Evolutionary conservation across 2,888 invertebrate species (phyloP).

Genomic region (Auanema freiburgensis): DNA sequence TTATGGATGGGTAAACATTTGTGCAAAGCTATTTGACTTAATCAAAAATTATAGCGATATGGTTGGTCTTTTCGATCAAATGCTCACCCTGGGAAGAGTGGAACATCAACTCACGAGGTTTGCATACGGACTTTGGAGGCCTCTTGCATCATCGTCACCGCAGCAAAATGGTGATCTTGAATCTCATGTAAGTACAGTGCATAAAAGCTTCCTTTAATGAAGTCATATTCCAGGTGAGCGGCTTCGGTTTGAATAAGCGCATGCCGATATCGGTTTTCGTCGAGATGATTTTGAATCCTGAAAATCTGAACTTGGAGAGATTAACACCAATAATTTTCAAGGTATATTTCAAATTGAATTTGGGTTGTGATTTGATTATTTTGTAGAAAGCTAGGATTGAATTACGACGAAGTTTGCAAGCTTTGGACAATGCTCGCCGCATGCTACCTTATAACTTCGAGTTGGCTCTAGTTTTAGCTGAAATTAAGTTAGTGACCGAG

Average conservation of each 20-base stretch:
- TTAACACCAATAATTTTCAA: constrained; percentile 71
- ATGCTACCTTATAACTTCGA: constrained; percentile 57
- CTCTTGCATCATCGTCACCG: constrained; percentile 16
- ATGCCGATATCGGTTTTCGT: constrained; percentile 58
- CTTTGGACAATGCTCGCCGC: constrained; percentile 43
- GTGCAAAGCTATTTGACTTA: neutral
- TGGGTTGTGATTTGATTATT: constrained; percentile 1
- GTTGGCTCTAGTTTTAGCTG: constrained; percentile 65
- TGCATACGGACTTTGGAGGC: constrained; percentile 44
- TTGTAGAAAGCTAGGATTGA: constrained; percentile 58
- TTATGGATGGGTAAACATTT: constrained; percentile 45
- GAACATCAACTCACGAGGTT: constrained; percentile 56
- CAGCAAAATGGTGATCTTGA: neutral
- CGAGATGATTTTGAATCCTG: constrained; percentile 72
- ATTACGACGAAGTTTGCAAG: constrained; percentile 40
- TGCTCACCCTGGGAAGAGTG: constrained; percentile 51
- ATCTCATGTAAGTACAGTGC: neutral
- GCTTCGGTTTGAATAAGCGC: constrained; percentile 25
- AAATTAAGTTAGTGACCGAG: constrained; percentile 72
- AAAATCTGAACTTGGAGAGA: constrained; percentile 71
- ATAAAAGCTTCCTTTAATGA: neutral
- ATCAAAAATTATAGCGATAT: constrained; percentile 44
- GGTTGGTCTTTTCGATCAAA: constrained; percentile 55
- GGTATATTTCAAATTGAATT: constrained; percentile 62
- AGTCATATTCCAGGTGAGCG: constrained; percentile 5